Percentiles rank a stretch among this genome's conserved stretches.
These are phyloP conservation scores for Thinocorus orbignyianus DNA, from an alignment of 2,113 vertebrate genomes.

Conservation along the genomic window DNA sequence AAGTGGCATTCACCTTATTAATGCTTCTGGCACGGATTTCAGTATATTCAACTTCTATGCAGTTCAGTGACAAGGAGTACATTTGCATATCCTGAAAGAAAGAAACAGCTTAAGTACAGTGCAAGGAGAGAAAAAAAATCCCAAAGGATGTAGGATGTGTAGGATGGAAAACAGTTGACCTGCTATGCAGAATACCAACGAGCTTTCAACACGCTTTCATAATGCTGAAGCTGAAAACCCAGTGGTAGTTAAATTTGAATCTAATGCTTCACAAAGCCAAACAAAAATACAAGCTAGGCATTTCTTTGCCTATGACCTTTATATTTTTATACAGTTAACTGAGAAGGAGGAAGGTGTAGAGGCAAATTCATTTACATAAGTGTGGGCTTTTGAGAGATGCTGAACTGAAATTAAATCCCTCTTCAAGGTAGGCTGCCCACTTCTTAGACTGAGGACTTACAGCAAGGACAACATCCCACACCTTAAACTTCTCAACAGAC, in stretches of 20 bases:
- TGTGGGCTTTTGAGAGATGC: slow-evolving; percentile 2
- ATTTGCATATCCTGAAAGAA: slow-evolving; percentile 32
- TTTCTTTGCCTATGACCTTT: slow-evolving; percentile 23
- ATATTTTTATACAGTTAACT: not conserved
- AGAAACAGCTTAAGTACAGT: not conserved
- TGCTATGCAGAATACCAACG: slow-evolving; percentile 49
- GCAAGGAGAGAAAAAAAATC: not conserved
- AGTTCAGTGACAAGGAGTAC: not conserved
- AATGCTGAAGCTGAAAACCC: not conserved
- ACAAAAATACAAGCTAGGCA: slow-evolving; percentile 20
- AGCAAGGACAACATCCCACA: not conserved
- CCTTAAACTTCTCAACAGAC: not conserved
- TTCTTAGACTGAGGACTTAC: not conserved
- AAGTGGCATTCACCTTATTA: not conserved
- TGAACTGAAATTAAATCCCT: not conserved
- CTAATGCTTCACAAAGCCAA: slow-evolving; percentile 13
- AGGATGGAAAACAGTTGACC: slow-evolving; percentile 43
- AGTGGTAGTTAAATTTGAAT: slow-evolving; percentile 26
- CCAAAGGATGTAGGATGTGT: slow-evolving; percentile 32
- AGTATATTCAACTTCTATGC: not conserved
- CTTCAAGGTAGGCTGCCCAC: not conserved
- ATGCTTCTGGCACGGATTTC: not conserved
- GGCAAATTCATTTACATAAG: slow-evolving; percentile 5
- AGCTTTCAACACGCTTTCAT: slow-evolving; percentile 60
- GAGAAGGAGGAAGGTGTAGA: not conserved